Conservation (phyloP, 2,888 invertebrate genomes). For the Muschampia plurimacula region DNA sequence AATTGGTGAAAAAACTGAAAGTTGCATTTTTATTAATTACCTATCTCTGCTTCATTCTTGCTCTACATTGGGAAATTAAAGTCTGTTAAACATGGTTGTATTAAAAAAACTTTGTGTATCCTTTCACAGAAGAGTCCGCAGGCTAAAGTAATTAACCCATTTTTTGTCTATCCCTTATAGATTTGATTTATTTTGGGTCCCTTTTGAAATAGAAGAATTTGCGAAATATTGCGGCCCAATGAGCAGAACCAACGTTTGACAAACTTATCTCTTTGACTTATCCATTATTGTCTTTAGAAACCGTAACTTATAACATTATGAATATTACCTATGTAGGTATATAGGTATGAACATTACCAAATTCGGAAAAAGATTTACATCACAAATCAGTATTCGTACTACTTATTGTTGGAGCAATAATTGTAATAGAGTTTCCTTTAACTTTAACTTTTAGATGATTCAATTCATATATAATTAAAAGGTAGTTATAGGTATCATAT, state of each 20-base stretch:
- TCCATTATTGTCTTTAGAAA: not conserved
- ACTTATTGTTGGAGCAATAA: too few species aligned
- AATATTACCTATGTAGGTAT: too few species aligned
- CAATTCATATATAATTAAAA: too few species aligned
- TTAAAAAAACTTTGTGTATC: constrained; percentile 65
- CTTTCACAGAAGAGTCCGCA: constrained; percentile 72
- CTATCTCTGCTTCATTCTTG: not conserved
- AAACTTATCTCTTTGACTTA: constrained; percentile 51
- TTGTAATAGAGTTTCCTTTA: too few species aligned
- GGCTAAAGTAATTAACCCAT: constrained; percentile 79
- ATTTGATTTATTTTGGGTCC: constrained; percentile 83
- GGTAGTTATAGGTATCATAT: too few species aligned
- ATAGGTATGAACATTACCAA: too few species aligned
- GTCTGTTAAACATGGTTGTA: constrained; percentile 39
- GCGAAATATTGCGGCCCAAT: constrained; percentile 80
- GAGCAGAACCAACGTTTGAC: constrained; percentile 56
- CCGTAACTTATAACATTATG: too few species aligned
- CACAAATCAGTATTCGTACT: too few species aligned
- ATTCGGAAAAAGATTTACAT: too few species aligned
- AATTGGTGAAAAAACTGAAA: not conserved
- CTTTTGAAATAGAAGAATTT: constrained; percentile 82
- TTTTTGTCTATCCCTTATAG: constrained; percentile 79
- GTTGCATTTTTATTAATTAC: not conserved
- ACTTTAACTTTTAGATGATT: too few species aligned
- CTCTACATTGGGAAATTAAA: not conserved